Evolutionary conservation across 1,140 invertebrate genomes (phyloP).

Genomic region (Drosophila mojavensis): DNA sequence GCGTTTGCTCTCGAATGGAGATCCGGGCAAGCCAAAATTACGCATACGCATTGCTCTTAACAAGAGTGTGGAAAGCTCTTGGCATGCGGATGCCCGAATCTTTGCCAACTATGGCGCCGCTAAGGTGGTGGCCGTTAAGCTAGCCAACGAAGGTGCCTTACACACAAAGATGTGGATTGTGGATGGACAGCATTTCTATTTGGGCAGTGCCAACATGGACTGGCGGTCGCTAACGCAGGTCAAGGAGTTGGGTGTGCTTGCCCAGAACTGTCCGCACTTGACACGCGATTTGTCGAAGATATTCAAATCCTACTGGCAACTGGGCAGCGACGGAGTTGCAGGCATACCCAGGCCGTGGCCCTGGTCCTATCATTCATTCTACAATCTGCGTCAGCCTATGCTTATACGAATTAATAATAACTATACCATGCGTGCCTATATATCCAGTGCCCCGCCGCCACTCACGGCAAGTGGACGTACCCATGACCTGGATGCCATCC

Average conservation of each 20-base stretch:
- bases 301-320: conserved; percentile 96
- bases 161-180: conserved; percentile 98
- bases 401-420: conserved; percentile 87
- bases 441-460: conserved; percentile 94
- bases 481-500: conserved; percentile 93
- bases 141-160: conserved; percentile 89
- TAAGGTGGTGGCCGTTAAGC: conserved; percentile 84
- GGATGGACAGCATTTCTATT: conserved; percentile 92
- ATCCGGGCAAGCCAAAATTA: conserved; percentile 84
- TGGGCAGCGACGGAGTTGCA: conserved; percentile 88
- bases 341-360: conserved; percentile 92
- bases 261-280: conserved; percentile 93
- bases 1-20: conserved; percentile 86
- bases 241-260: conserved; percentile 95
- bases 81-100: conserved; percentile 67
- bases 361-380: conserved; percentile 88
- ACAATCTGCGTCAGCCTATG: conserved; percentile 91
- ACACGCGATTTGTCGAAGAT: conserved; percentile 95
- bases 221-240: conserved; percentile 98
- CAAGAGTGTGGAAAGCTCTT: conserved; percentile 58
- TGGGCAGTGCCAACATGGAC: conserved; percentile 96
- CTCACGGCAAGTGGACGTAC: conserved; percentile 93
- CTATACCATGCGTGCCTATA: conserved; percentile 88
- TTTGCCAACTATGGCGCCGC: conserved; percentile 86
- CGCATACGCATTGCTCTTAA: conserved; percentile 91